Percentiles rank a stretch among this genome's conserved stretches.
Conservation (phyloP, 64 coral and sea anemone genomes). For the Montipora foliosa region DNA sequence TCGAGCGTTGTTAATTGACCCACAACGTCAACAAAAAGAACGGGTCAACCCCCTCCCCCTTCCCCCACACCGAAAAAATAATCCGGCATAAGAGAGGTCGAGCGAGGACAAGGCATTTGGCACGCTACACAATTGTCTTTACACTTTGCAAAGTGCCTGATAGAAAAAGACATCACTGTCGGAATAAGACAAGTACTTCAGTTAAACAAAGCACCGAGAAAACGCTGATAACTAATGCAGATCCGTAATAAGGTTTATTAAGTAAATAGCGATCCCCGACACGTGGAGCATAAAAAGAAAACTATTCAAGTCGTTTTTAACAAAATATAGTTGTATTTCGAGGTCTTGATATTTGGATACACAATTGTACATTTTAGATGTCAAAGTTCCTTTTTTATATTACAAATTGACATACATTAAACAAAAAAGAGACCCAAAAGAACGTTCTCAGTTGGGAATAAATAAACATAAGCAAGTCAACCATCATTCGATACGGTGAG, state of each 20-base stretch:
- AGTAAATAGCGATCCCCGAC: not conserved
- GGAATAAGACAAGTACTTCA: not conserved
- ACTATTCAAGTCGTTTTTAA: not conserved
- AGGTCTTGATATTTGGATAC: constrained; percentile 44
- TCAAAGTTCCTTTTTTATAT: constrained; percentile 27
- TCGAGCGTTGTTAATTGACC: too few species aligned
- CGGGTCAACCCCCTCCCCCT: too few species aligned
- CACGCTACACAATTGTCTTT: too few species aligned
- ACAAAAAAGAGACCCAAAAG: not conserved
- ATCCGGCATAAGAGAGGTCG: too few species aligned
- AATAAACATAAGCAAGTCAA: not conserved
- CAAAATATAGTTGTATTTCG: constrained; percentile 60
- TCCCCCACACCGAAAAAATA: too few species aligned
- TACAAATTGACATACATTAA: constrained; percentile 49
- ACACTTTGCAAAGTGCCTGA: too few species aligned
- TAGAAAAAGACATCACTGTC: too few species aligned
- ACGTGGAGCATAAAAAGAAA: not conserved
- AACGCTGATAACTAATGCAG: too few species aligned
- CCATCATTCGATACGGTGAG: not conserved
- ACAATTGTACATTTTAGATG: constrained; percentile 41
- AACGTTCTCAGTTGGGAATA: constrained; percentile 50
- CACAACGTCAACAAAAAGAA: too few species aligned
- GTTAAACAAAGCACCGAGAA: too few species aligned
- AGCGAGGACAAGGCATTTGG: too few species aligned
- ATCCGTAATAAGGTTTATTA: too few species aligned